A percentile compares a stretch with the other conserved stretches of the same genome.
Conservation (phyloP, 2,113 vertebrate species). For the Athene noctua region DNA sequence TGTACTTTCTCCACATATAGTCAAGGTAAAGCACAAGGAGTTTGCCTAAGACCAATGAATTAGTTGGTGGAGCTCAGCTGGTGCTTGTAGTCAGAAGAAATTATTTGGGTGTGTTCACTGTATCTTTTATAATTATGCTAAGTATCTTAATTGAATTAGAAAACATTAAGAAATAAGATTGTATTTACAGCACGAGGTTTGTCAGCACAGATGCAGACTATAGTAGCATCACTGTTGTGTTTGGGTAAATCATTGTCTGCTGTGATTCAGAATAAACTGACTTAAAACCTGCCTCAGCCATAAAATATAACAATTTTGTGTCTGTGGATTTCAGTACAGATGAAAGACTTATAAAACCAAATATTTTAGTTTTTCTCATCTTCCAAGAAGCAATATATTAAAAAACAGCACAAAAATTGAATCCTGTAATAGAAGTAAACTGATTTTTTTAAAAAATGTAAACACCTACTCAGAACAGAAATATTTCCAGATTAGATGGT, state of each 20-base stretch:
- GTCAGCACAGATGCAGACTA: not conserved
- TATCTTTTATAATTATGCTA: not conserved
- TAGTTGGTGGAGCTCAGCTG: not conserved
- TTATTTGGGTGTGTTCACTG: not conserved
- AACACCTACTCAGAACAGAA: slow-evolving; percentile 11
- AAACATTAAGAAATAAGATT: not conserved
- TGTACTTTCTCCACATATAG: not conserved
- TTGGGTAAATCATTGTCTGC: not conserved
- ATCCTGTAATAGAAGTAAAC: not conserved
- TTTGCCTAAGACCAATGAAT: not conserved
- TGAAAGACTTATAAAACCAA: not conserved
- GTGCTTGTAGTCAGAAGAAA: not conserved
- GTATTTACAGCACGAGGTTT: not conserved
- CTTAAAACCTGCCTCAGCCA: not conserved
- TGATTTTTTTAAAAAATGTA: not conserved
- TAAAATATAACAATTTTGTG: not conserved
- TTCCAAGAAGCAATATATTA: not conserved
- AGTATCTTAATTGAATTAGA: not conserved
- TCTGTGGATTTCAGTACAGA: not conserved
- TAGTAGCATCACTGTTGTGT: not conserved
- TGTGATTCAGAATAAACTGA: not conserved
- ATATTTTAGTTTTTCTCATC: not conserved
- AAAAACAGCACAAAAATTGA: not conserved
- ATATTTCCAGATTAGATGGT: not conserved
- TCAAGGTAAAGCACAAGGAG: not conserved